Evolutionary conservation across 2,797 vertebrate species (phyloP), one percentile per base, ranked within the genome.

Genomic region (Tragopan temminckii): DNA sequence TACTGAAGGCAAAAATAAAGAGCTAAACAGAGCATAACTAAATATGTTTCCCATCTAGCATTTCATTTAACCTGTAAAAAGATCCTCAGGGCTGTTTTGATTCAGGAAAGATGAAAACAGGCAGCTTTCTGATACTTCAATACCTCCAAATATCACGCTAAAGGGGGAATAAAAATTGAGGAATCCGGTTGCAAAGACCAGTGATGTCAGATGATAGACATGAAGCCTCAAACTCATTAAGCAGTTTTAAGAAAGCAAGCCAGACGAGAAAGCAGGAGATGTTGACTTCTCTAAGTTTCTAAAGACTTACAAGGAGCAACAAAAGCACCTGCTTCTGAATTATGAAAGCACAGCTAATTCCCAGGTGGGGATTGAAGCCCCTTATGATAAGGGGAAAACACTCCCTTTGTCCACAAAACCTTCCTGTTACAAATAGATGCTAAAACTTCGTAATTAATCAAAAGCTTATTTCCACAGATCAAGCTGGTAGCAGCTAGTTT

Each of bases 391-490:
- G 5, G 48, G 6, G 15, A 27, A 76, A 80, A 76, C n/a, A 46
- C 5, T 12, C 68, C 33, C 4, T 80, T 82, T 80, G 33, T 35
- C 72, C 21, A 83, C 23, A 53, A 50, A 77, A 38, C 17, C 35
- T 57, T 80, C 53, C n/a, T 4, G 1, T 40, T 77, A 45, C 50
- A 72, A 80, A 53, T 2, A 69, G 11, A 50, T 33, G 53, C 38
- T 5, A 68, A 31, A 43, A 11, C 23, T 58, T 12, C 38, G 10
- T 20, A 23, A 45, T 13, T 43, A 24, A 74, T 16, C 1, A 12
- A 69, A 43, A 50, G 69, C 8, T 74, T 15, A 10, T 55, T 80
- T 50, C 38, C 53, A 45, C 0, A 0, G 14, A 4, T 3, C 31
- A 31, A 33, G 19, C 33, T 74, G 71, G 27, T 21, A 36, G 25